Evolutionary conservation across 2,797 vertebrate genomes (phyloP), one percentile per base, ranked within the genome.

Genomic region (Chloroceryle amazona): DNA sequence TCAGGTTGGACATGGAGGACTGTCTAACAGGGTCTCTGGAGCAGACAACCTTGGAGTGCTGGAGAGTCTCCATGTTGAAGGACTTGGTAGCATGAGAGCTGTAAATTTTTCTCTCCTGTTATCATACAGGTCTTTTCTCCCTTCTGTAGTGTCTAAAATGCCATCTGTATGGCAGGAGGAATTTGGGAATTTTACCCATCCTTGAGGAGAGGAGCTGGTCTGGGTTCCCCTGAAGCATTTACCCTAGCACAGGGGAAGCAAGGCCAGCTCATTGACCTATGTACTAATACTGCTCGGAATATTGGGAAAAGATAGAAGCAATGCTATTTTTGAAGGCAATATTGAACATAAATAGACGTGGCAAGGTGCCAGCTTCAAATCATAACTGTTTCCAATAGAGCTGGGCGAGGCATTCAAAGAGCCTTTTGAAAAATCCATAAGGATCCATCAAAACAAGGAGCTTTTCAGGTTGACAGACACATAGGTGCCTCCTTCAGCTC

Each of bases 381-480:
- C 74, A 86, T 67, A 75, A 89, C 93, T 51, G 60, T 71, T 90
- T 96, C 76, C 67, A 82, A 23, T 58, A 46, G 41, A 80, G 80
- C 79, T 73, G 81, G 80, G 78, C 0, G 1, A 94, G 61, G 89
- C 78, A 78, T 78, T 96, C 90, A 85, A 84, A 94, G 81, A 88
- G 42, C 51, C 93, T 93, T 95, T 91, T 89, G 80, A 95, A 94
- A 96, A 94, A 91, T 75, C 78, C 74, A 83, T 94, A 93, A 75
- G 86, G 65, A 66, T 87, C 93, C 96, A 96, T 89, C 87, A 85
- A 94, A 96, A 97, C 96, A 96, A 95, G 86, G 82, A 95, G 87
- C 80, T 93, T 92, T 96, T 89, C 78, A 94, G 51, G 71, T 71
- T 81, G 87, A 93, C 70, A 91, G 73, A 73, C 76, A 83, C 61